Evolutionary conservation across 2,113 vertebrate species (phyloP), one percentile per base, ranked within the genome.

Genomic region (Cercopithecus mona): DNA sequence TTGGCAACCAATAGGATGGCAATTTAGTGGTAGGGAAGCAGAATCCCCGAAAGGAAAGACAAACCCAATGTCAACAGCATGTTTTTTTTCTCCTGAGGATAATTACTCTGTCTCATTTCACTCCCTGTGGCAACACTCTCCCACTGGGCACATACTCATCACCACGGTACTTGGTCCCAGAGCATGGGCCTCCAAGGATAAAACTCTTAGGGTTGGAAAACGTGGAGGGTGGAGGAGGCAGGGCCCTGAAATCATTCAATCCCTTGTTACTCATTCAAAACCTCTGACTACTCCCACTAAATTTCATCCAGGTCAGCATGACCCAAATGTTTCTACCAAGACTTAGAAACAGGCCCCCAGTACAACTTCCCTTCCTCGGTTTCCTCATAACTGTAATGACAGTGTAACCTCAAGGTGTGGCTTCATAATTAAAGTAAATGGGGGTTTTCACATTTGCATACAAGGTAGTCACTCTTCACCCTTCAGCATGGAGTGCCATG

Each of bases 371-470:
- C 64, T 73, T 90, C 50, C 76, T 57, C 93, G 45, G 70, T 97
- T 97, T 96, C 94, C 20, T 94, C 78, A 73, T 95, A 92, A 97
- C 86, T 9, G 6, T 68, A 50, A 86, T 13, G 30, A 95, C 50
- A 38, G 35, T 92, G 55, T 95, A 66, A 96, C 94, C 1, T 87
- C 70, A 59, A 70, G 50, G 45, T 87, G 92, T 93, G 95, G 92
- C 80, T 96, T 96, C 35, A 17, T 84, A n/a, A 55, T 27, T 80
- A 43, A 50, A n/a, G 8, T 11, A 84, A 27, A 3, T 81, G 38
- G 35, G 76, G 22, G 35, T 87, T 93, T 87, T 83, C 59, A 88
- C 48, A 83, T 91, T 32, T 8, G 12, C 55, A n/a, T 25, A 50
- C 25, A 45, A 23, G 17, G 87, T 64, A 18, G 18, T 80, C 73